Evolutionary conservation across 2,888 invertebrate genomes (phyloP).

Genomic region (Xylota sylvarum): DNA sequence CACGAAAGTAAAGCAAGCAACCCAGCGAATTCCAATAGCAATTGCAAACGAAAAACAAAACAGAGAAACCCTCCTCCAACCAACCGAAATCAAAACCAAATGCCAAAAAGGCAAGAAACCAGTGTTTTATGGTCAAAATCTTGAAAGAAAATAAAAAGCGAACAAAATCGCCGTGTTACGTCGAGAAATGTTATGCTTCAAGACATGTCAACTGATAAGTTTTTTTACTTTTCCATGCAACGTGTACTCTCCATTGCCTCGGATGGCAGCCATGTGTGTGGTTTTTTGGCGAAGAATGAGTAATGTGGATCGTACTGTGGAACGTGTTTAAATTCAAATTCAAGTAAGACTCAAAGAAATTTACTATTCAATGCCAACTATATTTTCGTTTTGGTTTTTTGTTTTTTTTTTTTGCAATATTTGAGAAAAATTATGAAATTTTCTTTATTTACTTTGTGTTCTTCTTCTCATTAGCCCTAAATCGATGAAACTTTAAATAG

Average conservation of each 20-base stretch:
- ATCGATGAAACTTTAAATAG: constrained; percentile 6
- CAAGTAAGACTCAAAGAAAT: constrained; percentile 33
- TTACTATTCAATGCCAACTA: constrained; percentile 71
- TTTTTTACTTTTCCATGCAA: constrained; percentile 6
- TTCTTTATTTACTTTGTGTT: not conserved
- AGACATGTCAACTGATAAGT: constrained; percentile 73
- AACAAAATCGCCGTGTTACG: constrained; percentile 44
- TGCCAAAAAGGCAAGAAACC: constrained; percentile 53
- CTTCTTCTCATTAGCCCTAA: not conserved
- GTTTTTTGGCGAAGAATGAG: constrained; percentile 31
- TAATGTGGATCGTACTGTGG: constrained; percentile 52
- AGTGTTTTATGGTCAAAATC: constrained; percentile 69
- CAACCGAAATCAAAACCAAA: constrained; percentile 15
- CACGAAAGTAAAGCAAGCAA: constrained; percentile 39
- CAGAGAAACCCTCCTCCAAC: not conserved
- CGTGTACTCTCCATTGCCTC: not conserved
- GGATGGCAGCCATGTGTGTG: not conserved
- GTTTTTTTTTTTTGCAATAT: constrained; percentile 52
- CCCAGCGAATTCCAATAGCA: constrained; percentile 63
- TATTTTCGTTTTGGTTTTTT: not conserved
- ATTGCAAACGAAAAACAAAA: constrained; percentile 49
- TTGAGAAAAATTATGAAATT: constrained; percentile 66
- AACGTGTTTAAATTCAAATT: constrained; percentile 69
- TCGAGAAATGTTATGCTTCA: constrained; percentile 67
- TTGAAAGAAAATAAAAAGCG: constrained; percentile 16